These are phyloP conservation scores for Pissodes strobi DNA, from an alignment of 1,140 invertebrate species.

Conservation along the genomic window DNA sequence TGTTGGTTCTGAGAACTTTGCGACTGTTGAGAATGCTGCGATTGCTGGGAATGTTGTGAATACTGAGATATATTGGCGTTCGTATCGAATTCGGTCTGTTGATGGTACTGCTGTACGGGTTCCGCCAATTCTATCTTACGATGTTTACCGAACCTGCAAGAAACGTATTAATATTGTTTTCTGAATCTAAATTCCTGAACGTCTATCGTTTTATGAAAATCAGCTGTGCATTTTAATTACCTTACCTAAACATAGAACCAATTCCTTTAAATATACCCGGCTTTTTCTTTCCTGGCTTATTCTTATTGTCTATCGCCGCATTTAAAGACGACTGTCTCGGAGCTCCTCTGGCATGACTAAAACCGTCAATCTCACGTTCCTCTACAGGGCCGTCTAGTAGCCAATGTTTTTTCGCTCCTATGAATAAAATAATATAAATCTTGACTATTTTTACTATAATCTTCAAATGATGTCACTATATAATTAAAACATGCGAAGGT, in stretches of 20 bases:
- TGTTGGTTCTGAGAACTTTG: not conserved
- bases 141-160: constrained; percentile 72
- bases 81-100: constrained; percentile 46
- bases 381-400: constrained; percentile 62
- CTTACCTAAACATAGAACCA: constrained; percentile 76
- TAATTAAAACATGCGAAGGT: no score
- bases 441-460: no score
- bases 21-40: constrained; percentile 10
- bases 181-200: no score
- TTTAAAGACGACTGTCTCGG: constrained; percentile 71
- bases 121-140: constrained; percentile 65
- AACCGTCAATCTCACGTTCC: constrained; percentile 65
- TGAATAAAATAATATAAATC: constrained; percentile 1
- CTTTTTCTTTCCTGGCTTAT: constrained; percentile 68
- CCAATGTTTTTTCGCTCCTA: constrained; percentile 67
- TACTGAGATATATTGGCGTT: constrained; percentile 43
- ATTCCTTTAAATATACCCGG: constrained; percentile 76
- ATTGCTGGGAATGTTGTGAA: constrained; percentile 22
- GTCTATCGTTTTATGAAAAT: not conserved
- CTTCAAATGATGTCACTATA: no score
- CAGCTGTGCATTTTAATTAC: constrained; percentile 16
- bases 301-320: constrained; percentile 67
- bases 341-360: constrained; percentile 65
- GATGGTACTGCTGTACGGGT: constrained; percentile 51
- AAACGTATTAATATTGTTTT: no score